phyloP scores from a whole-genome alignment of 1,140 invertebrate genomes.

The Nilaparvata lugens region DNA sequence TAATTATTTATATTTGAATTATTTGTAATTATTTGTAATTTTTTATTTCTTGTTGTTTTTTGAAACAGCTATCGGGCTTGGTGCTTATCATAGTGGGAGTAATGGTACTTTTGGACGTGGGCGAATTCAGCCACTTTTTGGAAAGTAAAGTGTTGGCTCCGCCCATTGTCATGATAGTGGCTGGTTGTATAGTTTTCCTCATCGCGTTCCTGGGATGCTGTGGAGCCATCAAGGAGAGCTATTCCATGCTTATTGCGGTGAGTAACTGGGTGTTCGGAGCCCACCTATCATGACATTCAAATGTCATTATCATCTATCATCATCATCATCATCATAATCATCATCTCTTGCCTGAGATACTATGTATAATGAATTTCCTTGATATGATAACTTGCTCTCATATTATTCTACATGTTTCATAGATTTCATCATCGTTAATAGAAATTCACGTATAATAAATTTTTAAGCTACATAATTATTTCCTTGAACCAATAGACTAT shows the following conservation, averaged over 20 bases:
- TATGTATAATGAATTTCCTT: no score
- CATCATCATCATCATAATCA: no score
- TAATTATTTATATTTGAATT: no score
- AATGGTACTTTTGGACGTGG: slow-evolving; percentile 44
- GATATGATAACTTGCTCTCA: no score
- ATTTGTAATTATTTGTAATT: slow-evolving; percentile 1
- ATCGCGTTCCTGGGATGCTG: slow-evolving; percentile 65
- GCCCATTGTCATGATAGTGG: slow-evolving; percentile 53
- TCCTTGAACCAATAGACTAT: no score
- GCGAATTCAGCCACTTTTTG: slow-evolving; percentile 46
- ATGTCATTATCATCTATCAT: no score
- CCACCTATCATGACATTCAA: no score
- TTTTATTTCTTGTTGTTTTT: slow-evolving; percentile 11
- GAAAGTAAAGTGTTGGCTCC: slow-evolving; percentile 47
- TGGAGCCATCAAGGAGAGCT: slow-evolving; percentile 60
- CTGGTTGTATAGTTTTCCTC: slow-evolving; percentile 54
- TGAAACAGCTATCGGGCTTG: slow-evolving; percentile 47
- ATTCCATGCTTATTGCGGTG: slow-evolving; percentile 54
- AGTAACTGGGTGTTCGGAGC: background rate
- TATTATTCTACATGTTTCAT: no score
- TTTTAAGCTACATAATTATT: no score
- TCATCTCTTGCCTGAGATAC: no score
- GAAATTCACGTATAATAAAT: no score
- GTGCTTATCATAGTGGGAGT: slow-evolving; percentile 48
- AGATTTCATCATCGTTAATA: no score